A percentile compares a stretch with the other conserved stretches of the same genome.
These are phyloP conservation scores for Lacerta viridis DNA, from an alignment of 2,797 vertebrate species.

Conservation along the genomic window DNA sequence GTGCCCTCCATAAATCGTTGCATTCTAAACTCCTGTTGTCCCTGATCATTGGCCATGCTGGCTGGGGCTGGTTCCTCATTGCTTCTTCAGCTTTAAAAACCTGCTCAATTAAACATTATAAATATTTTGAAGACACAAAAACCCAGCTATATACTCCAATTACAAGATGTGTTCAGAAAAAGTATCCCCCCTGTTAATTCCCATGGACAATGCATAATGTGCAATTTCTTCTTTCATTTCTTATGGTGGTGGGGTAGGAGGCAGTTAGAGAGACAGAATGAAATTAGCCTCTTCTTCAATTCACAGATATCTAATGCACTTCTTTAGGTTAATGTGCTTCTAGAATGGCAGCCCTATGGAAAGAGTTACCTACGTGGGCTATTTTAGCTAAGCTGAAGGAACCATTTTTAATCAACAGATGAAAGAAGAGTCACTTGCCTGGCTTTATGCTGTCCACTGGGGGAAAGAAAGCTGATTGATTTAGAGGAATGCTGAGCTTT, in stretches of 20 bases:
- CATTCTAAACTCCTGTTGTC: no score
- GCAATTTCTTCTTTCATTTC: not conserved
- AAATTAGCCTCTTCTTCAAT: slow-evolving; percentile 23
- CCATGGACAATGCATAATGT: not conserved
- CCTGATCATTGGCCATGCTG: no score
- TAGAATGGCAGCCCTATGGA: slow-evolving; percentile 19
- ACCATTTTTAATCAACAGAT: slow-evolving; percentile 52
- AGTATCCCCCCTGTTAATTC: not conserved
- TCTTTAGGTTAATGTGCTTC: slow-evolving; percentile 6
- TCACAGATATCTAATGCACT: slow-evolving; percentile 11
- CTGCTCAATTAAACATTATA: not conserved
- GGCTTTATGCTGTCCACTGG: slow-evolving; percentile 52
- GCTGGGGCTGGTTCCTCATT: no score
- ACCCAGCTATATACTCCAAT: not conserved
- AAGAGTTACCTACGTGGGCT: not conserved
- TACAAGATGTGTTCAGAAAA: not conserved
- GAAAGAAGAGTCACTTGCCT: slow-evolving; percentile 44
- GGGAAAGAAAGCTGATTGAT: slow-evolving; percentile 62
- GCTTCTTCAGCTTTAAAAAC: not conserved
- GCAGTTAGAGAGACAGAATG: not conserved
- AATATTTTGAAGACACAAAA: not conserved
- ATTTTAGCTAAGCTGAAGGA: slow-evolving; percentile 34
- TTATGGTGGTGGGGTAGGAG: not conserved
- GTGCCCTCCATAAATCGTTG: no score
- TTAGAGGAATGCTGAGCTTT: slow-evolving; percentile 55